Base-by-base conservation (phyloP, 2,797 vertebrate genomes). In the Philypnodon macrostomus region DNA sequence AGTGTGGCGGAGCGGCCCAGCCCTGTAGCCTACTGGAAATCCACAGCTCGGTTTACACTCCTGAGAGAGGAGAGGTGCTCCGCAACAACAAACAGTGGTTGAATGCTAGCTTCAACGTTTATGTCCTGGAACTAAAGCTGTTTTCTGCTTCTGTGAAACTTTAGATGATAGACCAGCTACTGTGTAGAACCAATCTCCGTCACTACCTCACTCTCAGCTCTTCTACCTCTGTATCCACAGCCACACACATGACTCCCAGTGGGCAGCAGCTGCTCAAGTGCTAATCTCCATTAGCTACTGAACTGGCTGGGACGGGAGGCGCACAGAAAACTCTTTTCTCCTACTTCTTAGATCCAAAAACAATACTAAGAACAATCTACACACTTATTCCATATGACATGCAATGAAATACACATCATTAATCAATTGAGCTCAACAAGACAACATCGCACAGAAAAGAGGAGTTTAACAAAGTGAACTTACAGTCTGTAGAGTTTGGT, bases 401-500 rank as follows among this genome's bases (percentile, higher is more conserved):
- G 52, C 7, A 4, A 47, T 15, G 27, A 47, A 6, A 23, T 23
- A 23, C 21, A 23, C 21, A 6, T 23, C 21, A 23, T 23, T 23
- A 23, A 23, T n/a, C n/a, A n/a, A n/a, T n/a, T n/a, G n/a, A n/a
- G n/a, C n/a, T n/a, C n/a, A n/a, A n/a, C n/a, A n/a, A 40, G 11
- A 7, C 7, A 2, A 31, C 4, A 11, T 21, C 7, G 12, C 47
- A 52, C 9, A 32, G 9, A 30, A 50, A 65, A 42, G 35, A 1
- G 21, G 5, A 55, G 1, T 29, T 67, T 55, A 26, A 53, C 67
- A 73, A 70, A 35, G 63, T 59, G 36, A 73, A 98, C 96, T 98
- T 90, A 98, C 96, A 98, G 93, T 81, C 96, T 93, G 91, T 96
- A 96, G 19, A 98, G 90, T 81, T 98, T 98, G 0, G 92, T 87